Conservation (phyloP, 2,113 vertebrate species). For the Labeo rohita region DNA sequence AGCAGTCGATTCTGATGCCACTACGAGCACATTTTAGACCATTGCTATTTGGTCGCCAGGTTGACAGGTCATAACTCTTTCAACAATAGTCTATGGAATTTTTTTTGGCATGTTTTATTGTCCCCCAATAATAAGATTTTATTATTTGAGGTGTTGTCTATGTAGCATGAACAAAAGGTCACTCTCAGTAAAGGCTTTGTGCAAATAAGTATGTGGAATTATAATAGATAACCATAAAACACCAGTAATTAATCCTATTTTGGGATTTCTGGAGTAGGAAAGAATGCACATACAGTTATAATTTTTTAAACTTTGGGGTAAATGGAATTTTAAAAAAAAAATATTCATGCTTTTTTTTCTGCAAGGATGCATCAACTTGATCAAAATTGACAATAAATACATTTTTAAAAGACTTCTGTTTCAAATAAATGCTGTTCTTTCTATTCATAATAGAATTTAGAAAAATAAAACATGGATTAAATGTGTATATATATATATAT, state of each 20-base stretch:
- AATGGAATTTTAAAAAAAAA: no score
- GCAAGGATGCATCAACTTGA: background rate
- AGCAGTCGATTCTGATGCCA: background rate
- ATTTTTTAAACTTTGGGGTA: no score
- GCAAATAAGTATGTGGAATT: no score
- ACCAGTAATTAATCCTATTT: background rate
- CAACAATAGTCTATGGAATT: background rate
- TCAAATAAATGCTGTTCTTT: background rate
- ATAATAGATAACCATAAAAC: background rate
- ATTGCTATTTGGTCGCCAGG: background rate
- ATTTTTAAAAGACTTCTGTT: background rate
- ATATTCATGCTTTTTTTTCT: background rate
- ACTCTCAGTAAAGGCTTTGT: background rate
- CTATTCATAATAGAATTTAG: no score
- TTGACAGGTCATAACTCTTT: background rate
- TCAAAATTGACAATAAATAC: background rate
- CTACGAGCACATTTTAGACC: background rate
- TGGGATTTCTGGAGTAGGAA: background rate
- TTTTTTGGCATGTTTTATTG: background rate
- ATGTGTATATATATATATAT: no score
- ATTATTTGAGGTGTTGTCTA: no score
- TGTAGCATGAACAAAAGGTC: background rate
- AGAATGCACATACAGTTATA: background rate
- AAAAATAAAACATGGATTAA: no score
- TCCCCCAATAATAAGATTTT: background rate